Conservation (phyloP, 2,888 invertebrate genomes). For the Agriopis leucophaearia region DNA sequence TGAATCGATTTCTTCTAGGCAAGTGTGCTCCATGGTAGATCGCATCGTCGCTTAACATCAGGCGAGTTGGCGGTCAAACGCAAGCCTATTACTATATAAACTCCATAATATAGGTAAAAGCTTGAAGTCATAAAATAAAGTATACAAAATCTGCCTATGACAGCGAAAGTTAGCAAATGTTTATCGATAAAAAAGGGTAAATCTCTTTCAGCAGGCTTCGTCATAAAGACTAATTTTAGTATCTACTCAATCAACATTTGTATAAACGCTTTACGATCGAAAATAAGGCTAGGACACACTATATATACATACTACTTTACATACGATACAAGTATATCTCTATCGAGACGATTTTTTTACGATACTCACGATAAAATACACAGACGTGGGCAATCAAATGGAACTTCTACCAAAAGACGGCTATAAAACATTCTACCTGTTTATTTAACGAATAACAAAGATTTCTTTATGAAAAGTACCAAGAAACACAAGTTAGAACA, state of each 20-base stretch:
- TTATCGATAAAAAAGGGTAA: not conserved
- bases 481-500: not conserved
- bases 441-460: not conserved
- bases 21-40: no score
- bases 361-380: conserved; percentile 4
- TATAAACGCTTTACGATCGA: conserved; percentile 13
- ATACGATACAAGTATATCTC: not conserved
- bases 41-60: no score
- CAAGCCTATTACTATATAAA: no score
- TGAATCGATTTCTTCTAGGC: no score
- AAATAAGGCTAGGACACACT: conserved; percentile 1
- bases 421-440: not conserved
- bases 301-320: no score
- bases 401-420: not conserved
- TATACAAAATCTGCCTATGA: not conserved
- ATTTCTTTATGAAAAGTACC: conserved; percentile 3
- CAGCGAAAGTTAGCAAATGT: not conserved
- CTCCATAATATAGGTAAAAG: not conserved
- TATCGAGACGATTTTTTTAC: conserved; percentile 2
- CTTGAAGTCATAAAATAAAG: not conserved
- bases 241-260: conserved; percentile 9
- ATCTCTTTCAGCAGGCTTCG: not conserved
- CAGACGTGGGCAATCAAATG: conserved; percentile 12
- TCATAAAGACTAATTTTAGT: conserved; percentile 12
- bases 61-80: no score